phyloP scores from a whole-genome alignment of 2,113 vertebrate species.

The Redunca redunca region DNA sequence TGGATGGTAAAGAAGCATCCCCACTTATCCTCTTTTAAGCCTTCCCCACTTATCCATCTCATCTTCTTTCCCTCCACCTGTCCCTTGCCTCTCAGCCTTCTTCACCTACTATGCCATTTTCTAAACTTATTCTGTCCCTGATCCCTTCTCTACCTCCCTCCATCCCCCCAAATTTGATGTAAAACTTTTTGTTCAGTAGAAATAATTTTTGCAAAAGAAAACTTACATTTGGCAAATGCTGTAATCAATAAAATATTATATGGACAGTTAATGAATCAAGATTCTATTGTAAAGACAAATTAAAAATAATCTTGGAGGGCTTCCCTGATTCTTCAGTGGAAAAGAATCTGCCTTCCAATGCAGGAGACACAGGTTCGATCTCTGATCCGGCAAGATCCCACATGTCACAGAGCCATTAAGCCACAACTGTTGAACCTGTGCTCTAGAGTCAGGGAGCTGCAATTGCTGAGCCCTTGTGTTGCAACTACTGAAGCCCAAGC shows the following conservation, averaged over 20 bases:
- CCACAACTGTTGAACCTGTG: neutral
- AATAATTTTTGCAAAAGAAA: conserved; percentile 2
- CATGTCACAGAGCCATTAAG: neutral
- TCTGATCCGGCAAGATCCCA: neutral
- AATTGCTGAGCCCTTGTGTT: neutral
- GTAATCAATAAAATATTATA: neutral
- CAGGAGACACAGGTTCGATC: neutral
- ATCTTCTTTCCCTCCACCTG: neutral
- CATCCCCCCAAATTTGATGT: neutral
- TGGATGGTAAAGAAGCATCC: no score
- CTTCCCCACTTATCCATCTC: neutral
- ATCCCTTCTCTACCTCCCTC: neutral
- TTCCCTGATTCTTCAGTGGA: neutral
- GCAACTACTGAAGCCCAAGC: neutral
- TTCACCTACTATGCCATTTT: neutral
- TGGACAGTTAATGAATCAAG: neutral
- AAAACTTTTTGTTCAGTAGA: neutral
- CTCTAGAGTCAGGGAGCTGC: neutral
- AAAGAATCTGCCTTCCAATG: neutral
- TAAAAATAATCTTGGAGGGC: neutral
- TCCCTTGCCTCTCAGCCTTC: neutral
- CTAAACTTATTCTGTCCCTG: neutral
- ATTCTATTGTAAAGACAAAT: neutral
- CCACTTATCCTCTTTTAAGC: neutral
- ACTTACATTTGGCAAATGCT: neutral